Percentiles rank a stretch among this genome's conserved stretches.
Conservation (phyloP, 2,113 vertebrate genomes). For the Mungos mungo region DNA sequence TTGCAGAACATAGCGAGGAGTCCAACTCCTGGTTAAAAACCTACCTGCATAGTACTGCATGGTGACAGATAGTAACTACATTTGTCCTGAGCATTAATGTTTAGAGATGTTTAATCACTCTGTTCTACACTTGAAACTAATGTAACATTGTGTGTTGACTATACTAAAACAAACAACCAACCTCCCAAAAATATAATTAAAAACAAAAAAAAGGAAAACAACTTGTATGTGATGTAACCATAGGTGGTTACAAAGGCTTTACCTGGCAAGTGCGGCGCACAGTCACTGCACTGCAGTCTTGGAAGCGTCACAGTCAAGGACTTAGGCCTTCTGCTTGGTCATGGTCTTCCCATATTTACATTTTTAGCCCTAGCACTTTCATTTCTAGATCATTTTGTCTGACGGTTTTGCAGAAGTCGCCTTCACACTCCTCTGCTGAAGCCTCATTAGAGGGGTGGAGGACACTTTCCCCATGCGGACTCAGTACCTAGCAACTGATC, state of each 20-base stretch:
- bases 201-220: not conserved
- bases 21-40: not conserved
- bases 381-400: not conserved
- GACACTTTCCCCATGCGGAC: not conserved
- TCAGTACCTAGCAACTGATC: not conserved
- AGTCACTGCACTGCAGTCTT: not conserved
- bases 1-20: not conserved
- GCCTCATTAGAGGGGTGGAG: not conserved
- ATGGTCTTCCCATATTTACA: accelerated
- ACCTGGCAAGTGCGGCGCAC: not conserved
- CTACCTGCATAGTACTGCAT: not conserved
- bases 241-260: not conserved
- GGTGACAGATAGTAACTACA: not conserved
- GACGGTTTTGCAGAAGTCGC: not conserved
- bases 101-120: not conserved
- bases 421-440: not conserved
- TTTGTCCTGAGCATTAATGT: not conserved
- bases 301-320: accelerated
- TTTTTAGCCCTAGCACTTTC: no score
- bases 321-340: no score
- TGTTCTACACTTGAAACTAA: not conserved
- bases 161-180: not conserved
- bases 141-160: not conserved
- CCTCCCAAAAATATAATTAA: no score
- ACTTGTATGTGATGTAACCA: not conserved